These are phyloP conservation scores for Pantherophis guttatus DNA, from an alignment of 2,113 vertebrate genomes.

Conservation along the genomic window DNA sequence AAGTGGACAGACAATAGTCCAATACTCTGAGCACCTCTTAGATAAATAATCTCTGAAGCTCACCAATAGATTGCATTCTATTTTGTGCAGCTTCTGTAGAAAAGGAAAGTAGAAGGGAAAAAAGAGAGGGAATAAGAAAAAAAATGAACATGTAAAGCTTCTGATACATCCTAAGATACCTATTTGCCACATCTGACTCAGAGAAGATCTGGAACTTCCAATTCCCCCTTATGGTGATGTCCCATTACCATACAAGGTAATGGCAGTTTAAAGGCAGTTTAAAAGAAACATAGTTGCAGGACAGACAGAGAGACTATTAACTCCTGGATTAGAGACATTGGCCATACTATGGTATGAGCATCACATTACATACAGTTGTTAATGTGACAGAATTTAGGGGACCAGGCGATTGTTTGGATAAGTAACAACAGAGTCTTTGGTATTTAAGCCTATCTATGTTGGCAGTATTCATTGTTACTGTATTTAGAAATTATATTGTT, in stretches of 20 bases:
- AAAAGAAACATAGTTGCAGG: not conserved
- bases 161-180: not conserved
- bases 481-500: not conserved
- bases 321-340: not conserved
- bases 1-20: not conserved
- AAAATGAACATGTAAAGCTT: not conserved
- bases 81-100: not conserved
- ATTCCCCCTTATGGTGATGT: not conserved
- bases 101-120: not conserved
- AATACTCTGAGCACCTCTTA: not conserved
- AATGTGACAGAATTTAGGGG: not conserved
- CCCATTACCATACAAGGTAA: not conserved
- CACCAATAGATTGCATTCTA: not conserved
- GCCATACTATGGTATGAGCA: not conserved
- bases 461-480: not conserved
- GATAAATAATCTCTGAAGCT: not conserved
- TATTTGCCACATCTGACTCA: not conserved
- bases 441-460: not conserved
- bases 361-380: not conserved
- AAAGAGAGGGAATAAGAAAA: not conserved
- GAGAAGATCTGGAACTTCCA: not conserved
- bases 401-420: not conserved
- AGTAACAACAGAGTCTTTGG: not conserved
- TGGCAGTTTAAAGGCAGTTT: not conserved
- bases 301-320: not conserved